Evolutionary conservation across 2,888 invertebrate species (phyloP).

Genomic region (Drosophila prolongata): DNA sequence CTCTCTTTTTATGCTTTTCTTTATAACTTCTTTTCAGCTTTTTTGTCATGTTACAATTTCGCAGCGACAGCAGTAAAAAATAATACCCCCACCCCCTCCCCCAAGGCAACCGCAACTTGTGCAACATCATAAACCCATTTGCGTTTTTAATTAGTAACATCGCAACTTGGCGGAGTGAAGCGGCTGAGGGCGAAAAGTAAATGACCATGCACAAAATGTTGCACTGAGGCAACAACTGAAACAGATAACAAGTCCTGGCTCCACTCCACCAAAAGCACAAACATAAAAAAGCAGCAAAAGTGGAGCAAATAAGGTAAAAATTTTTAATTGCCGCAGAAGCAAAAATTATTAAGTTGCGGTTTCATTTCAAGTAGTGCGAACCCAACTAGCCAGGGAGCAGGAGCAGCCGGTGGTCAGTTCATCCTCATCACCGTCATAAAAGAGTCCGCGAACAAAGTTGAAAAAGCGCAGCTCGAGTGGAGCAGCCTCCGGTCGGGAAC

Average conservation of each 20-base stretch:
- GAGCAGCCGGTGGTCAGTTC: slow-evolving; percentile 34
- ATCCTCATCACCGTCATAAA: slow-evolving; percentile 43
- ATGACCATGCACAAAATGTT: slow-evolving; percentile 73
- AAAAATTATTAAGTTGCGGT: slow-evolving; percentile 72
- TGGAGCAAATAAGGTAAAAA: slow-evolving; percentile 77
- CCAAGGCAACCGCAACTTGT: slow-evolving; percentile 71
- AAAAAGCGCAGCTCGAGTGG: slow-evolving; percentile 61
- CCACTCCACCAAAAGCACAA: slow-evolving; percentile 6
- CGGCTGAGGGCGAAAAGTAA: slow-evolving; percentile 46
- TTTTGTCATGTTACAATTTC: slow-evolving; percentile 64
- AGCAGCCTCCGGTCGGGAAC: slow-evolving; percentile 36
- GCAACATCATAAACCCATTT: slow-evolving; percentile 81
- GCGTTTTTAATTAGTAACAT: slow-evolving; percentile 79
- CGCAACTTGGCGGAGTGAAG: slow-evolving; percentile 52
- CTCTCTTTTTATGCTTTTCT: slow-evolving; percentile 74
- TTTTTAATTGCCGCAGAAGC: slow-evolving; percentile 71
- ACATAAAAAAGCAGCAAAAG: slow-evolving; percentile 43
- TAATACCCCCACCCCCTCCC: slow-evolving; percentile 8
- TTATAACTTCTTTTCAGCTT: slow-evolving; percentile 68
- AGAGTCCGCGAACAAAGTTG: slow-evolving; percentile 65
- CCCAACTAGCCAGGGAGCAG: slow-evolving; percentile 15
- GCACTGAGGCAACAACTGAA: slow-evolving; percentile 36
- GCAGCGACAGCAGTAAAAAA: slow-evolving; percentile 73
- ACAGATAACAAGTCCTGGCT: slow-evolving; percentile 30
- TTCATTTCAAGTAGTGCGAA: slow-evolving; percentile 23